Conservation (phyloP, 2,888 invertebrate genomes). For the Abscondita cerata region DNA sequence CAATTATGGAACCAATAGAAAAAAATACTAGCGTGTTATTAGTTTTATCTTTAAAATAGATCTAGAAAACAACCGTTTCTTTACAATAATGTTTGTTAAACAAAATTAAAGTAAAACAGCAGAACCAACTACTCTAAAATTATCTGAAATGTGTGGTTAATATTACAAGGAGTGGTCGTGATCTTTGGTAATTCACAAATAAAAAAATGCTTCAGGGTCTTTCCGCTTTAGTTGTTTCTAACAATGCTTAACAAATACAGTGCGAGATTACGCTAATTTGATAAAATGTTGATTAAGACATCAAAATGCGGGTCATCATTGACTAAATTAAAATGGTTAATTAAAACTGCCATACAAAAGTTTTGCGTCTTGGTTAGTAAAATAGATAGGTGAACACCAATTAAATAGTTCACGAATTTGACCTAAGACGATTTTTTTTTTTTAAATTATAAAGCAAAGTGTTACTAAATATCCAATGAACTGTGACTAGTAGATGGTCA, state of each 20-base stretch:
- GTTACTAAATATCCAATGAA: slow-evolving; percentile 32
- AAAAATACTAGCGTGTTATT: neutral
- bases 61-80: slow-evolving; percentile 3
- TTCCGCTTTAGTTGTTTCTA: neutral
- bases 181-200: neutral
- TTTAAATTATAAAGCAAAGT: slow-evolving; percentile 25
- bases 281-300: too few relatives aligned
- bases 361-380: slow-evolving; percentile 23
- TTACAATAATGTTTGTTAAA: slow-evolving; percentile 10
- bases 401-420: slow-evolving; percentile 35
- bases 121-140: slow-evolving; percentile 3
- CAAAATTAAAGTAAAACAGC: slow-evolving; percentile 3
- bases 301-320: neutral
- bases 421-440: slow-evolving; percentile 26
- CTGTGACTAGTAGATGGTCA: slow-evolving; percentile 26
- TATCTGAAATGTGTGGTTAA: slow-evolving; percentile 3
- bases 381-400: slow-evolving; percentile 29
- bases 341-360: slow-evolving; percentile 21
- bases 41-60: slow-evolving; percentile 1
- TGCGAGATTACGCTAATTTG: too few relatives aligned
- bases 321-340: slow-evolving; percentile 11
- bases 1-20: neutral
- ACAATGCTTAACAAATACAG: too few relatives aligned
- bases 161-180: slow-evolving; percentile 8
- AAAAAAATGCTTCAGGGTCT: neutral